Conservation (phyloP, 2,797 vertebrate species). For the Crax fasciolata region DNA sequence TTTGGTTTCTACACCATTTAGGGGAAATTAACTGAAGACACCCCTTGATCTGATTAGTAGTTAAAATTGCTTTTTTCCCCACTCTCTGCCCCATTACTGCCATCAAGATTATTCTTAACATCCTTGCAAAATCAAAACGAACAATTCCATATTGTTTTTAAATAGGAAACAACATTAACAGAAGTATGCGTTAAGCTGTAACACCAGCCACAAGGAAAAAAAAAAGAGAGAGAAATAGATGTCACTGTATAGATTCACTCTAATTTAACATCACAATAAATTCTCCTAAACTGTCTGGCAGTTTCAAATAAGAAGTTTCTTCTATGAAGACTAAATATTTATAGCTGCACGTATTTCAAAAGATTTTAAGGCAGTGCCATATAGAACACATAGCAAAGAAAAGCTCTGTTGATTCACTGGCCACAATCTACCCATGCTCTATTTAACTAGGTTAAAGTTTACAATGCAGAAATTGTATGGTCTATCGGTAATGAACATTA, state of each 20-base stretch:
- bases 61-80: not conserved
- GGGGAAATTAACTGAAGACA: not conserved
- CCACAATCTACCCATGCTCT: not conserved
- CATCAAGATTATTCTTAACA: not conserved
- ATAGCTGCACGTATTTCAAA: not conserved
- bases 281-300: not conserved
- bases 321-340: not conserved
- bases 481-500: not conserved
- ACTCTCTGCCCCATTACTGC: too few relatives aligned
- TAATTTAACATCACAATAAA: not conserved
- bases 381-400: not conserved
- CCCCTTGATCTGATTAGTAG: not conserved
- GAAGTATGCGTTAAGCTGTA: not conserved
- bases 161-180: not conserved
- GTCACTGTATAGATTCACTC: not conserved
- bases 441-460: not conserved
- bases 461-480: not conserved
- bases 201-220: not conserved
- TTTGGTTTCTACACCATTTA: not conserved
- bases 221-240: not conserved
- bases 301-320: not conserved
- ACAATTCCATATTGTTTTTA: not conserved
- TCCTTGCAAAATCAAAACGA: constrained; percentile 20
- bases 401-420: not conserved
- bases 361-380: not conserved